Conservation (phyloP, 2,797 vertebrate species). For the Sternarchorhynchus goeldii region DNA sequence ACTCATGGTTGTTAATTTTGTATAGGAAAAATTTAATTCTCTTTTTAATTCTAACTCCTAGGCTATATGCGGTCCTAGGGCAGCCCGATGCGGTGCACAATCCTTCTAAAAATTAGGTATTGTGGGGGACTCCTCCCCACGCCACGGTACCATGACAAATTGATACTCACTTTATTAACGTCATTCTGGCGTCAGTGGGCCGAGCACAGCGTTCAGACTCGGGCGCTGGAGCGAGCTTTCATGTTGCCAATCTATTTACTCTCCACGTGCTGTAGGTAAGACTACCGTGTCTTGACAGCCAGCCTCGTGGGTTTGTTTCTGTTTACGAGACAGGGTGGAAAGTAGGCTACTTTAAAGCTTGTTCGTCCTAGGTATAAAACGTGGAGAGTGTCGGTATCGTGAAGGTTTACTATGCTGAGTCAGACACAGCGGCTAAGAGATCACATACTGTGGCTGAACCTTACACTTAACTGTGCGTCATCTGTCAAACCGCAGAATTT, state of each 20-base stretch:
- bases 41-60: neutral
- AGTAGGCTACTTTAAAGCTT: too few relatives aligned
- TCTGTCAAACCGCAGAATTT: neutral
- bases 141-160: constrained; percentile 51
- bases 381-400: neutral
- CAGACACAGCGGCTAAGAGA: neutral
- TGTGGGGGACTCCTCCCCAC: neutral
- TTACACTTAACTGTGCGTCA: neutral
- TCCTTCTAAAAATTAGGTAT: neutral
- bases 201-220: constrained; percentile 58
- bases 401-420: neutral
- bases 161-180: constrained; percentile 69
- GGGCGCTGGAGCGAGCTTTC: constrained; percentile 60
- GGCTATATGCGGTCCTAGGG: neutral
- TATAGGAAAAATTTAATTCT: neutral
- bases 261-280: constrained; percentile 68
- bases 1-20: neutral
- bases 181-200: constrained; percentile 77
- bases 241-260: constrained; percentile 62
- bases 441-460: neutral
- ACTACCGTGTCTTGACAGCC: too few relatives aligned
- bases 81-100: neutral
- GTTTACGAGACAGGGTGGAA: too few relatives aligned
- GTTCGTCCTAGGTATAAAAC: too few relatives aligned
- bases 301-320: too few relatives aligned